Evolutionary conservation across 2,888 invertebrate genomes (phyloP).

Genomic region (Synergus gifuensis): DNA sequence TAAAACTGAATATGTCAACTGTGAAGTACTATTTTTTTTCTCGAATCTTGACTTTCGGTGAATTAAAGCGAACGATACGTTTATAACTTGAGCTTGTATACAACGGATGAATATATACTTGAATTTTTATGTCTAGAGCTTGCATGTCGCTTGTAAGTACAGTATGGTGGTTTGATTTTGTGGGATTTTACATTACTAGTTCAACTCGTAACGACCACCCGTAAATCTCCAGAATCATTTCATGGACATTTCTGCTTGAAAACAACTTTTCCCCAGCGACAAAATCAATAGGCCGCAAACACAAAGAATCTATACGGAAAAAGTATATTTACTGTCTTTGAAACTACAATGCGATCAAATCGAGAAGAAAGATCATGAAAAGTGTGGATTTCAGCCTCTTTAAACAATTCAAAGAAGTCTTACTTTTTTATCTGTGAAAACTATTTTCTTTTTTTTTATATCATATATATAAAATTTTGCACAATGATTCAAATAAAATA

Average conservation of each 20-base stretch:
- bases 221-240: slow-evolving; percentile 52
- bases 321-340: slow-evolving; percentile 32
- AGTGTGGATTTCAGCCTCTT: slow-evolving; percentile 9
- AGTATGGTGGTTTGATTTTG: slow-evolving; percentile 20
- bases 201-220: slow-evolving; percentile 46
- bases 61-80: slow-evolving; percentile 29
- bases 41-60: slow-evolving; percentile 2
- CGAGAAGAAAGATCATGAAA: background rate
- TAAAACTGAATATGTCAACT: slow-evolving; percentile 2
- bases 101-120: slow-evolving; percentile 14
- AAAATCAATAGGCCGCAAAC: slow-evolving; percentile 45
- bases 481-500: no score
- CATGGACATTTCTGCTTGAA: slow-evolving; percentile 46
- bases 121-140: slow-evolving; percentile 25
- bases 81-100: background rate
- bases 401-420: background rate
- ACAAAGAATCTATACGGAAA: slow-evolving; percentile 40
- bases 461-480: no score
- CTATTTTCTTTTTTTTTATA: no score
- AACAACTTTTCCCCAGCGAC: slow-evolving; percentile 50
- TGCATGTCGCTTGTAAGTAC: slow-evolving; percentile 18
- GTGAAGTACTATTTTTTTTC: slow-evolving; percentile 4
- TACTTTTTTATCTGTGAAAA: background rate
- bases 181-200: background rate
- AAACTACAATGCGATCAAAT: slow-evolving; percentile 19